Conservation (phyloP, 2,888 invertebrate species). For the Trachelus iudaicus region DNA sequence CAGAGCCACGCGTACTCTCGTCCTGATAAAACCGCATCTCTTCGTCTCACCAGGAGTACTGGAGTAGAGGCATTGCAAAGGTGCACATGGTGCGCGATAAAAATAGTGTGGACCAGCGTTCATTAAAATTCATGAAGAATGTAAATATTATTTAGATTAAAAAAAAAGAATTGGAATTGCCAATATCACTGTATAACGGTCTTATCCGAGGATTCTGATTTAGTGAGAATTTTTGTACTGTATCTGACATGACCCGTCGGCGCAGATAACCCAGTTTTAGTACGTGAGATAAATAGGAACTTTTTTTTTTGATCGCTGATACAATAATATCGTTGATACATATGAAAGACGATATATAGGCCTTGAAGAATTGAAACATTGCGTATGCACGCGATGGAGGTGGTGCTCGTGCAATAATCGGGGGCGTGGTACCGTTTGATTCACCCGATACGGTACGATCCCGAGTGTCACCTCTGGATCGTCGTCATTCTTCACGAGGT, state of each 20-base stretch:
- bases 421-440: slow-evolving; percentile 44
- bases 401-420: slow-evolving; percentile 21
- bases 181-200: background rate
- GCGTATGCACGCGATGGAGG: background rate
- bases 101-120: background rate
- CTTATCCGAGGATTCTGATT: background rate
- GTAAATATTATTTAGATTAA: background rate
- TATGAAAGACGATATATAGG: background rate
- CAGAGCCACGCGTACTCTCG: background rate
- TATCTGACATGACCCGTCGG: background rate
- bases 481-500: background rate
- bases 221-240: background rate
- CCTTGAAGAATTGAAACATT: background rate
- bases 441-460: background rate
- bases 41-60: background rate
- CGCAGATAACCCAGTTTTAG: background rate
- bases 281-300: background rate
- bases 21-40: background rate
- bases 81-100: background rate
- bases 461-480: background rate
- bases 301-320: background rate
- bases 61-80: background rate
- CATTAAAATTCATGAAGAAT: background rate
- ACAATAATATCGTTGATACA: background rate
- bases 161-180: background rate